Conservation (phyloP, 2,113 vertebrate species). For the Brachionichthys hirsutus region DNA sequence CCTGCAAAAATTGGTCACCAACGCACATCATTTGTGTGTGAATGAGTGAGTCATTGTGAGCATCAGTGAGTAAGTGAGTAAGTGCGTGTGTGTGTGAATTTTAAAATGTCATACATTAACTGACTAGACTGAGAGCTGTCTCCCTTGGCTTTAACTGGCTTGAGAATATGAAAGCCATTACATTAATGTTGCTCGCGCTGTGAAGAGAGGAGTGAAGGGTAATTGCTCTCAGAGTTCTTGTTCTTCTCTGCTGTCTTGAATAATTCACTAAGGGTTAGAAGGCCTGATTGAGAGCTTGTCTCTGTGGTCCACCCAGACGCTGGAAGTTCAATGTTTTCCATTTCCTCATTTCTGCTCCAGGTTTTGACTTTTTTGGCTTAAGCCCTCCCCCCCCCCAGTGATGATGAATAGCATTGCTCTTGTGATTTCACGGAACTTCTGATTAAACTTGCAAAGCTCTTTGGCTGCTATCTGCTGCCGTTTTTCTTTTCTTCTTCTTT, state of each 20-base stretch:
- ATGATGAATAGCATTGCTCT: slow-evolving; percentile 38
- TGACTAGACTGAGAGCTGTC: slow-evolving; percentile 48
- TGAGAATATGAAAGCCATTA: slow-evolving; percentile 74
- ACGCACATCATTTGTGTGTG: too few relatives aligned
- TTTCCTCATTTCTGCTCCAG: slow-evolving; percentile 11
- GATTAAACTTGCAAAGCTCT: slow-evolving; percentile 23
- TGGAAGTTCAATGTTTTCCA: slow-evolving; percentile 60
- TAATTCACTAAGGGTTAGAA: slow-evolving; percentile 70
- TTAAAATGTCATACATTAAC: slow-evolving; percentile 47
- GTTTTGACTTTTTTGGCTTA: slow-evolving; percentile 47
- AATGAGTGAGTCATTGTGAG: too few relatives aligned
- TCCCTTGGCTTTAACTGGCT: slow-evolving; percentile 57
- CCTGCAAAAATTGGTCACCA: too few relatives aligned
- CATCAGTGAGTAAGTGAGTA: too few relatives aligned
- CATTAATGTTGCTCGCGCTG: slow-evolving; percentile 73
- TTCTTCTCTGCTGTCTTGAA: slow-evolving; percentile 71
- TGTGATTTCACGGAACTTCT: slow-evolving; percentile 23
- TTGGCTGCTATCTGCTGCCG: slow-evolving; percentile 4
- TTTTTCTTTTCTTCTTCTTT: too few relatives aligned
- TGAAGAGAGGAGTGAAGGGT: slow-evolving; percentile 63
- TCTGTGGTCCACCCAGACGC: slow-evolving; percentile 38
- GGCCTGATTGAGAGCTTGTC: slow-evolving; percentile 57
- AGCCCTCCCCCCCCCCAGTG: slow-evolving; percentile 29
- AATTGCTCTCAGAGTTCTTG: slow-evolving; percentile 75
- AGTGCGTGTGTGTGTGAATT: neutral